Evolutionary conservation across 2,797 vertebrate species (phyloP).

Genomic region (Diplodus puntazzo): DNA sequence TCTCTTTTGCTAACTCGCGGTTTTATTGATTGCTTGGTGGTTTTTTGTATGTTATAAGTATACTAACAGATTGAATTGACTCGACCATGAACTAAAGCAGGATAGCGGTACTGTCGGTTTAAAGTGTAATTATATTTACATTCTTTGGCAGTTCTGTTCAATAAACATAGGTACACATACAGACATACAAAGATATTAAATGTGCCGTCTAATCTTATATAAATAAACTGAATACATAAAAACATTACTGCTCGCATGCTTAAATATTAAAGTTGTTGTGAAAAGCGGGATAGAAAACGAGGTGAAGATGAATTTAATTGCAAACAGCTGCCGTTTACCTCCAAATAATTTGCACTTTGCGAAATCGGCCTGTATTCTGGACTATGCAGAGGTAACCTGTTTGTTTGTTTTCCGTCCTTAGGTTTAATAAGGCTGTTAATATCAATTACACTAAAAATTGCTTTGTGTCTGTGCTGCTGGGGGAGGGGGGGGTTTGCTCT

Average conservation of each 20-base stretch:
- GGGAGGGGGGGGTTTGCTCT: slow-evolving; percentile 36
- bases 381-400: slow-evolving; percentile 43
- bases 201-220: not conserved
- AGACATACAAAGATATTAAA: no score
- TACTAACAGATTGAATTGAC: no score
- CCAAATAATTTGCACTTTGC: slow-evolving; percentile 40
- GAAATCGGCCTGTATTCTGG: slow-evolving; percentile 62
- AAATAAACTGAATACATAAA: slow-evolving; percentile 10
- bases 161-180: no score
- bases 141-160: no score
- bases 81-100: no score
- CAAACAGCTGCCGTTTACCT: slow-evolving; percentile 43
- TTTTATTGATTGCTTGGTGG: no score
- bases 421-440: slow-evolving; percentile 72
- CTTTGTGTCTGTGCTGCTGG: slow-evolving; percentile 47
- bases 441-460: slow-evolving; percentile 78
- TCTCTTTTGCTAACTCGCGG: no score
- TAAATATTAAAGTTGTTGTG: slow-evolving; percentile 30
- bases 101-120: no score
- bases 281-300: slow-evolving; percentile 22
- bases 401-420: slow-evolving; percentile 76
- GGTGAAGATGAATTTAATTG: slow-evolving; percentile 45
- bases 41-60: no score
- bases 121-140: no score
- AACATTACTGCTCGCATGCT: not conserved